phyloP scores from a whole-genome alignment of 2,888 invertebrate species.

The Cephus rjabovi region DNA sequence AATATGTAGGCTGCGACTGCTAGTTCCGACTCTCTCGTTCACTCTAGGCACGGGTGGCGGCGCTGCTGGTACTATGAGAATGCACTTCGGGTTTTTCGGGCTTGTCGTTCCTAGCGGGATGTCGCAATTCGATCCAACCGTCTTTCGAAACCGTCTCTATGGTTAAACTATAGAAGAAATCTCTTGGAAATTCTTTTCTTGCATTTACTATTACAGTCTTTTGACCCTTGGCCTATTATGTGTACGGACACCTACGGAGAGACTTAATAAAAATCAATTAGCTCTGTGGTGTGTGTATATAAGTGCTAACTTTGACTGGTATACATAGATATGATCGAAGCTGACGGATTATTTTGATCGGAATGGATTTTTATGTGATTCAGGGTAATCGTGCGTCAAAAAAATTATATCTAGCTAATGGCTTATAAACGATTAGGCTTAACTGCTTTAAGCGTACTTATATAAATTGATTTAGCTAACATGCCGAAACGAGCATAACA shows the following conservation, averaged over 20 bases:
- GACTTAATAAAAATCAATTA: not conserved
- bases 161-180: not conserved
- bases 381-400: not conserved
- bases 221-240: not conserved
- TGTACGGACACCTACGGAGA: not conserved
- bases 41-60: not conserved
- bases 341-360: not conserved
- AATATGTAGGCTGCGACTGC: constrained; percentile 40
- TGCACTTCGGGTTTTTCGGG: not conserved
- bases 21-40: constrained; percentile 11
- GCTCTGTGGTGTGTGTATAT: not conserved
- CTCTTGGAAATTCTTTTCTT: not conserved
- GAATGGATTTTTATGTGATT: not conserved
- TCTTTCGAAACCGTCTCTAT: not conserved
- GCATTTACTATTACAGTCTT: not conserved
- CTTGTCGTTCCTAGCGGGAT: not conserved
- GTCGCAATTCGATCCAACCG: not conserved
- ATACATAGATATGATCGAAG: not conserved
- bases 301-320: not conserved
- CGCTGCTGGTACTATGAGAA: not conserved
- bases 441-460: not conserved
- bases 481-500: not conserved
- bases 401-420: not conserved
- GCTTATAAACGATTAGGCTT: not conserved
- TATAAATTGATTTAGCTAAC: not conserved